Base-by-base conservation (phyloP, 2,888 invertebrate species). In the Xestobium rufovillosum region DNA sequence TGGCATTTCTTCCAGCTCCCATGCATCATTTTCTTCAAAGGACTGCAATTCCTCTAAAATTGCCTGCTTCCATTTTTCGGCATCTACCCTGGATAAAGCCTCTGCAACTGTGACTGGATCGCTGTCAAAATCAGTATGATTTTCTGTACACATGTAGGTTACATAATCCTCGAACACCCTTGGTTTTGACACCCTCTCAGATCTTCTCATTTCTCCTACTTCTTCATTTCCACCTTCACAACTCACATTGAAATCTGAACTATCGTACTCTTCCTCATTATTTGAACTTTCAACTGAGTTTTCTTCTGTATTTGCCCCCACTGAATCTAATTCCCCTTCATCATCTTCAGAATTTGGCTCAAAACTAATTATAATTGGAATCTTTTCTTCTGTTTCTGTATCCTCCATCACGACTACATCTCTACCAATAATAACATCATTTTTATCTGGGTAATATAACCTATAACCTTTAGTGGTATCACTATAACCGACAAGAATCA, bases 401-500 rank as follows among this genome's bases (percentile, higher is more conserved):
- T n/a, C n/a, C n/a, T n/a, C n/a, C n/a, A n/a, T n/a, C n/a, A n/a
- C n/a, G n/a, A n/a, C n/a, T n/a, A n/a, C 2, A 44, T 45, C 2
- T 45, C 41, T 3, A 45, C 25, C 14, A 48, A 40, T 17, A 26
- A 19, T 15, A n/a, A n/a, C n/a, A n/a, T n/a, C n/a, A n/a, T n/a
- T n/a, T n/a, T n/a, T n/a, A n/a, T n/a, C n/a, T n/a, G 52, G 58
- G 57, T 38, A 58, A 56, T 52, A 31, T 14, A 28, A 31, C 34
- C 36, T 28, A n/a, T 39, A 38, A 6, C 38, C 41, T 19, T 45
- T 49, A 2, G 38, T 34, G n/a, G 29, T 25, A 6, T 57, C 56
- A 38, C 48, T 46, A 32, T 61, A 60, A 3, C 59, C 62, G 31
- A 59, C 48, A 26, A 60, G 53, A 12, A 55, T 49, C 25, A 47